phyloP scores from a whole-genome alignment of 2,113 vertebrate species.

The Nothobranchius kuhntae region DNA sequence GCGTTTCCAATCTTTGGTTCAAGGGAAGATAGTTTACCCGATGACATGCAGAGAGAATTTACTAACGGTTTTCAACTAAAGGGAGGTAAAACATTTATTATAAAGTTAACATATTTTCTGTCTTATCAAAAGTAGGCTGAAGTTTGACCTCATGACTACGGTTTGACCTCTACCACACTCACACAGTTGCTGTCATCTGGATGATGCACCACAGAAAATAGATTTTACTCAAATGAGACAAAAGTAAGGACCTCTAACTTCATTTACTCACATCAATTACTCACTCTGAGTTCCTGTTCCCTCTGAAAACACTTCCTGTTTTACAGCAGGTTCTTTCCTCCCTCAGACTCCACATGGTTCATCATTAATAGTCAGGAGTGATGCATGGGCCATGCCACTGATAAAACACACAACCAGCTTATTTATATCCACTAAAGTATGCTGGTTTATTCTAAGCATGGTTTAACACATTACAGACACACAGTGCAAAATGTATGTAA shows the following conservation, averaged over 20 bases:
- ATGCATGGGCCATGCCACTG: neutral
- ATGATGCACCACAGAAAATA: neutral
- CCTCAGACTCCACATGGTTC: neutral
- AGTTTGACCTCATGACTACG: no score
- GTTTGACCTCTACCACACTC: no score
- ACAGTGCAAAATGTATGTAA: no score
- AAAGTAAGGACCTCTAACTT: neutral
- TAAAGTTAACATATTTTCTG: no score
- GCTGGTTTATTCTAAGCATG: no score
- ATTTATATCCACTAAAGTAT: neutral
- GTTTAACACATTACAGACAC: no score
- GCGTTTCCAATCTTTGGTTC: no score
- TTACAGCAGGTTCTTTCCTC: neutral
- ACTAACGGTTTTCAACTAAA: no score
- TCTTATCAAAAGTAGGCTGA: no score
- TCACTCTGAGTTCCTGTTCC: conserved; percentile 9
- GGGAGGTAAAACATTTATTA: no score
- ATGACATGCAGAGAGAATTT: neutral
- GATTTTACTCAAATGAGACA: neutral
- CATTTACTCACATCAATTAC: neutral
- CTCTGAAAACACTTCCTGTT: neutral
- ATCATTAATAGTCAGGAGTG: neutral
- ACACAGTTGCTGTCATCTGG: neutral
- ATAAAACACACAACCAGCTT: neutral
- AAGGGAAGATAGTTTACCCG: neutral